Conservation (phyloP, 2,797 vertebrate species). For the Typhlichthys subterraneus region DNA sequence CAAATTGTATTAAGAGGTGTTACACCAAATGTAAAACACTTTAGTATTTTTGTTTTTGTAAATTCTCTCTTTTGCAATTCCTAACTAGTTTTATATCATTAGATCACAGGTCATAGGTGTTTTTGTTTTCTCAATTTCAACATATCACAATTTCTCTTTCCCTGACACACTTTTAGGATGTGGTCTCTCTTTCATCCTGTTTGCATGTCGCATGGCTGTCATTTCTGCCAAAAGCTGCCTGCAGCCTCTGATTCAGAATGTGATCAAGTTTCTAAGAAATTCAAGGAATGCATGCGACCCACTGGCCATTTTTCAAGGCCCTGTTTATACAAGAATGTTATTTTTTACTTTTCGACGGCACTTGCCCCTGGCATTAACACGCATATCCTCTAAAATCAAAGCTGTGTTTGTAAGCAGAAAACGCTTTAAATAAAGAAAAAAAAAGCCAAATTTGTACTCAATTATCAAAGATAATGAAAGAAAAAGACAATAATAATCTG, state of each 20-base stretch:
- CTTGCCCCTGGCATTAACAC: conserved; percentile 31
- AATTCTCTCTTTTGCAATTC: no score
- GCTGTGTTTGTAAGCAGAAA: not conserved
- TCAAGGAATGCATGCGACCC: conserved; percentile 65
- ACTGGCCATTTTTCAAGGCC: conserved; percentile 63
- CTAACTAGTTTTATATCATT: no score
- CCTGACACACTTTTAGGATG: no score
- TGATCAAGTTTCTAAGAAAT: conserved; percentile 72
- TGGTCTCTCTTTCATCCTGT: conserved; percentile 1
- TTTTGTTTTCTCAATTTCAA: not conserved
- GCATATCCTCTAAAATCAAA: conserved; percentile 38
- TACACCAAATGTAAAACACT: no score
- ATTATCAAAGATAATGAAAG: conserved; percentile 18
- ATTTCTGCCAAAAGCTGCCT: conserved; percentile 40
- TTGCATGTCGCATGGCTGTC: conserved; percentile 38
- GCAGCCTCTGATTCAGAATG: conserved; percentile 51
- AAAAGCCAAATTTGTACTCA: conserved; percentile 26
- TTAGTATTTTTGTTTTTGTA: no score
- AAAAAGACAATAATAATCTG: conserved; percentile 27
- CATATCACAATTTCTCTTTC: not conserved
- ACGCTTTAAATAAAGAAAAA: no score
- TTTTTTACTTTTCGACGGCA: conserved; percentile 60
- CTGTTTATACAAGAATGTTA: conserved; percentile 78
- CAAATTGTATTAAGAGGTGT: no score
- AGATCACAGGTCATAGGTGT: no score